Evolutionary conservation across 1,140 invertebrate genomes (phyloP), one percentile per base, ranked within the genome.

Genomic region (Cydia strobilella): DNA sequence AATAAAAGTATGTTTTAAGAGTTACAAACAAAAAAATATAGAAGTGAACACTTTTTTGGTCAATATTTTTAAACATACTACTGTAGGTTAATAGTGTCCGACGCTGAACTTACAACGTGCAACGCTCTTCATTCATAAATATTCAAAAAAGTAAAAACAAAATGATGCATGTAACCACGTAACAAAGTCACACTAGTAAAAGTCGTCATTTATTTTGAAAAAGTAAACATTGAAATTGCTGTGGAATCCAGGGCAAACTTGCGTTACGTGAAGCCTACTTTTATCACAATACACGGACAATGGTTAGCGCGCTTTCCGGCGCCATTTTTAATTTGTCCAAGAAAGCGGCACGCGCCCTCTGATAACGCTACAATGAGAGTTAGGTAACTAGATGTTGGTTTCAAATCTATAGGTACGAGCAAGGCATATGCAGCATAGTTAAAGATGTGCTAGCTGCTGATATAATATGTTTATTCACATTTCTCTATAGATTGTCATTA

Each of bases 301-400:
- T 69, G 65, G 65, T n/a, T 59, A 20, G 27, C 13, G 65, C 25
- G 13, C 35, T 69, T 69, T 39, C 65, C 65, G 65, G 0, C 65
- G 65, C 65, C 31, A 69, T 69, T 69, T 69, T 69, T 69, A 69
- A 69, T 69, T 69, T 35, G 63, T 15, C 13, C 65, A 69, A 69
- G 65, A 69, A 69, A 69, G 65, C 31, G 65, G 31, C 65, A 35
- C 65, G 65, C 31, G 27, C 65, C 65, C 31, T 69, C 65, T 69
- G 65, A 69, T 69, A 69, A 39, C 31, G 2, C 4, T 9, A 69
- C 31, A 66, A 66, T 66, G 13, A n/a, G 18, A 18, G 65, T n/a
- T 69, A 69, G 15, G 65, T 69, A 69, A 69, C 65, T n/a, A 54
- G n/a, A 9, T 9, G 54, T 20, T 51, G 45, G 13, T 48, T 18